Percentiles rank a stretch among this genome's conserved stretches.
phyloP scores from a whole-genome alignment of 2,888 invertebrate species.

The Cerastis leucographa region DNA sequence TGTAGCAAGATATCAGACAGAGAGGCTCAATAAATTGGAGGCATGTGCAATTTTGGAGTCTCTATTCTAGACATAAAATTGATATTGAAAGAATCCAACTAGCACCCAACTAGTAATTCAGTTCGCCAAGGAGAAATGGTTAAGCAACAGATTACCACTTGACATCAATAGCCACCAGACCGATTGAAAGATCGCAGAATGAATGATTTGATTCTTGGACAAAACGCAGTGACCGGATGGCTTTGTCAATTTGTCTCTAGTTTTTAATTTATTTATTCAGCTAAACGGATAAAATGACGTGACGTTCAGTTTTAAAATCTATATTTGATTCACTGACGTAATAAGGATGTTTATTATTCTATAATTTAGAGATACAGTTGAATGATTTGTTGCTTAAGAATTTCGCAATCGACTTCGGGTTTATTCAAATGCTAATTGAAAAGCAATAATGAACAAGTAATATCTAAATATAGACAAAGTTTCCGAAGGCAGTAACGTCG shows the following conservation, averaged over 20 bases:
- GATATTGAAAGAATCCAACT: background rate
- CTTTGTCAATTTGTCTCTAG: conserved; percentile 11
- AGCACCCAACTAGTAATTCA: conserved; percentile 3
- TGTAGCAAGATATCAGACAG: background rate
- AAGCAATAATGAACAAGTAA: conserved; percentile 1
- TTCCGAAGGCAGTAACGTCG: conserved; percentile 12
- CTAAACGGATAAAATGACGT: conserved; percentile 21
- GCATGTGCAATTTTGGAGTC: background rate
- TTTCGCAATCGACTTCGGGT: conserved; percentile 3
- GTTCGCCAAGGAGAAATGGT: background rate
- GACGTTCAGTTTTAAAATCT: conserved; percentile 29
- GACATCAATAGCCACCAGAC: conserved; percentile 51
- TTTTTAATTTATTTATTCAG: conserved; percentile 38
- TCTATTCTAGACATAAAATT: background rate
- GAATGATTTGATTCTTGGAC: conserved; percentile 43
- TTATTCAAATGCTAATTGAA: conserved; percentile 40
- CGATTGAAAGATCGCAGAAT: conserved; percentile 31
- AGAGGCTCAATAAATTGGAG: background rate
- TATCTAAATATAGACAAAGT: conserved; percentile 28
- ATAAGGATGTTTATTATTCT: conserved; percentile 4
- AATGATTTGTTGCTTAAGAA: background rate
- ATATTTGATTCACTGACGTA: conserved; percentile 26
- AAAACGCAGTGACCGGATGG: conserved; percentile 40
- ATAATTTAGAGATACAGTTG: conserved; percentile 11
- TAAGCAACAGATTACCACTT: conserved; percentile 24